phyloP scores from a whole-genome alignment of 2,797 vertebrate genomes.

The Erethizon dorsatum region DNA sequence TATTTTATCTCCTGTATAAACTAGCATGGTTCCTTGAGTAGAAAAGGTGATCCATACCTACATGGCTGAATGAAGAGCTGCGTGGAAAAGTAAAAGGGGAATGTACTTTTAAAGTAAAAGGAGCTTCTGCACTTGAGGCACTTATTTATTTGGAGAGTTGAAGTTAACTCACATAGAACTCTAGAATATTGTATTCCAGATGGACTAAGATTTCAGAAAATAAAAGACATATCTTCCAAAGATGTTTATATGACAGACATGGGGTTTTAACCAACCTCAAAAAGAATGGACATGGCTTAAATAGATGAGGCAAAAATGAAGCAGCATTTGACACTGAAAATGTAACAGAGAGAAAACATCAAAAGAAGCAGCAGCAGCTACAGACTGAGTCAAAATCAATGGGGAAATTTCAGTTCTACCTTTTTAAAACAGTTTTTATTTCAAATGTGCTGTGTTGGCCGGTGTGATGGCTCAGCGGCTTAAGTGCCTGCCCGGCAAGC shows the following conservation, averaged over 20 bases:
- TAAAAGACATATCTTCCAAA: conserved; percentile 32
- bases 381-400: neutral
- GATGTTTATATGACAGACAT: neutral
- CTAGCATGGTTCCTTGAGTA: neutral
- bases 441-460: no score
- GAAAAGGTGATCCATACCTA: neutral
- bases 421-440: conserved; percentile 71
- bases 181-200: neutral
- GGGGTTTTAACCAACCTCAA: neutral
- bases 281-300: conserved; percentile 41
- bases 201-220: conserved; percentile 50
- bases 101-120: no score
- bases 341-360: neutral
- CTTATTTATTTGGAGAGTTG: neutral
- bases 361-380: neutral
- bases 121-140: neutral
- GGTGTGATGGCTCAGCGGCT: no score
- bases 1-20: neutral
- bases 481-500: no score
- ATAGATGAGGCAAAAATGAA: neutral
- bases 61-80: neutral
- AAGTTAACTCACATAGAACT: neutral
- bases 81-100: neutral
- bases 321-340: neutral
- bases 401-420: conserved; percentile 66